Evolutionary conservation across 1,140 invertebrate species (phyloP).

Genomic region (Caenorhabditis remanei): DNA sequence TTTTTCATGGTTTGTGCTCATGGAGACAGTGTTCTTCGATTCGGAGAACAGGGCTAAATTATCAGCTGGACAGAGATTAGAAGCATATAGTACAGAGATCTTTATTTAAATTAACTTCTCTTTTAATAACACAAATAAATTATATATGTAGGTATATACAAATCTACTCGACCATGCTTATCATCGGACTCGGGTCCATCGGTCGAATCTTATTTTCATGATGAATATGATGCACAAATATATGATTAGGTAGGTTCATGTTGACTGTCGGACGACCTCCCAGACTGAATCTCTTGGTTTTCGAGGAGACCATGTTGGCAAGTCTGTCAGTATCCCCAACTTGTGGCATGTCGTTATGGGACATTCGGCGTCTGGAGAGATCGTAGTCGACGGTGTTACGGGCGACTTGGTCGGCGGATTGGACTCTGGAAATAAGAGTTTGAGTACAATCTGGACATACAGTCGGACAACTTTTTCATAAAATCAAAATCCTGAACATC

Average conservation of each 20-base stretch:
- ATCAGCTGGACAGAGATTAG: too few species aligned
- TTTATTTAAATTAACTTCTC: too few species aligned
- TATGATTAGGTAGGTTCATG: constrained; percentile 33
- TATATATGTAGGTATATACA: too few species aligned
- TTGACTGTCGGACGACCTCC: constrained; percentile 10
- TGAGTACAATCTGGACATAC: too few species aligned
- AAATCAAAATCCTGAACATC: too few species aligned
- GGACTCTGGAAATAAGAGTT: neutral
- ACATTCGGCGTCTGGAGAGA: constrained; percentile 13
- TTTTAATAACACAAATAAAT: too few species aligned
- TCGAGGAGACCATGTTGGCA: neutral
- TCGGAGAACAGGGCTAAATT: too few species aligned
- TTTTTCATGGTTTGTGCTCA: too few species aligned
- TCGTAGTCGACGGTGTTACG: constrained; percentile 19
- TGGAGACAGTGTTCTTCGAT: too few species aligned
- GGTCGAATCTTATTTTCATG: constrained; percentile 29
- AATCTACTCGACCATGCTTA: constrained; percentile 3
- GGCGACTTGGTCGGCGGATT: constrained; percentile 9
- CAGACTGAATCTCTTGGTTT: constrained; percentile 25
- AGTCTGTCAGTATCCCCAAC: constrained; percentile 3
- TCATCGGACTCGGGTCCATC: neutral
- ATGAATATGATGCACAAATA: constrained; percentile 43
- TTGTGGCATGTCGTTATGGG: constrained; percentile 28
- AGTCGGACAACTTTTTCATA: too few species aligned
- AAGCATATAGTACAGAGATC: too few species aligned